These are phyloP conservation scores for Porphyrio hochstetteri DNA, from an alignment of 2,113 vertebrate genomes.

Conservation along the genomic window DNA sequence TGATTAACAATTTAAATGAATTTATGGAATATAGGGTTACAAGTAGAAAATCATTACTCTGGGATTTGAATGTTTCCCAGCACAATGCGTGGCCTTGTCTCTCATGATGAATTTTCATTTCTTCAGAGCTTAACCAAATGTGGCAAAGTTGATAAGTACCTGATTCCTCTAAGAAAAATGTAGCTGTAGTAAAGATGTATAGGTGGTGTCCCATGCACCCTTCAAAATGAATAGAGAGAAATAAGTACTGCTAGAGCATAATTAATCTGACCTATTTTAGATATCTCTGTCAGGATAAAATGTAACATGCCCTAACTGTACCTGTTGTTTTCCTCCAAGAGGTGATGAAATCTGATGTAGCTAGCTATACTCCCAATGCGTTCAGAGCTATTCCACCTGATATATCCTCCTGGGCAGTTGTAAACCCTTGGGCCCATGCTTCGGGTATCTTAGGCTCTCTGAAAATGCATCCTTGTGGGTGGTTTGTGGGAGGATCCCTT, in stretches of 20 bases:
- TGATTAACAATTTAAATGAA: neutral
- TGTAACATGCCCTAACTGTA: neutral
- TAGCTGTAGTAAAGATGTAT: neutral
- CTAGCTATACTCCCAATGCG: neutral
- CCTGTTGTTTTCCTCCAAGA: neutral
- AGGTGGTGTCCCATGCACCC: neutral
- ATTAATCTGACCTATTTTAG: neutral
- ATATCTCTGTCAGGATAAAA: neutral
- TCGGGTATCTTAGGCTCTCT: neutral
- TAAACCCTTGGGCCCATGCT: neutral
- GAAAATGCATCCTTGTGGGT: neutral
- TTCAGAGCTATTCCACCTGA: neutral
- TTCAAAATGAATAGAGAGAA: neutral
- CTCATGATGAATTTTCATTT: neutral
- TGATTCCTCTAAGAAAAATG: neutral
- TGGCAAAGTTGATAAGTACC: rapidly evolving
- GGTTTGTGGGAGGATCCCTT: neutral
- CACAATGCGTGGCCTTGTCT: neutral
- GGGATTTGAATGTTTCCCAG: neutral
- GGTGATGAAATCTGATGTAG: neutral
- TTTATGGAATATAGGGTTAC: neutral
- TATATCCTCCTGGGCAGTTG: neutral
- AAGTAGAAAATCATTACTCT: neutral
- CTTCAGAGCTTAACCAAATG: neutral
- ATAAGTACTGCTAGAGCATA: neutral